A percentile compares a stretch with the other conserved stretches of the same genome.
These are phyloP conservation scores for Burhinus oedicnemus DNA, from an alignment of 2,113 vertebrate genomes.

Conservation along the genomic window DNA sequence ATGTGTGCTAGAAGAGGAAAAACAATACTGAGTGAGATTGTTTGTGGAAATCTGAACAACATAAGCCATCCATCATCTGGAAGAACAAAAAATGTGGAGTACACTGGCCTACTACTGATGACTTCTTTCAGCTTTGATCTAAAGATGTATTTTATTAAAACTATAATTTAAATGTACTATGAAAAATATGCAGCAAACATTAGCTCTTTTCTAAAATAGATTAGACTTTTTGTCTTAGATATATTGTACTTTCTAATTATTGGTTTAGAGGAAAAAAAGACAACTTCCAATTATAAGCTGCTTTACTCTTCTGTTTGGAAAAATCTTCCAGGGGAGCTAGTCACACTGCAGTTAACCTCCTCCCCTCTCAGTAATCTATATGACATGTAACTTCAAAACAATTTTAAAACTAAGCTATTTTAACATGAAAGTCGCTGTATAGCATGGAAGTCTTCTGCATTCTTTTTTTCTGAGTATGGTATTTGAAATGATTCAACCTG, in stretches of 20 bases:
- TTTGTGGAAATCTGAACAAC: constrained; percentile 67
- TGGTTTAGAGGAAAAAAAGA: constrained; percentile 56
- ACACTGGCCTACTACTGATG: constrained; percentile 86
- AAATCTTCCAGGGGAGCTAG: constrained; percentile 49
- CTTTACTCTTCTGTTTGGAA: constrained; percentile 56
- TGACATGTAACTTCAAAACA: constrained; percentile 27
- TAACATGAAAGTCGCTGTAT: constrained; percentile 54
- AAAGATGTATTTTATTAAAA: constrained; percentile 88
- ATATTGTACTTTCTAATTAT: constrained; percentile 73
- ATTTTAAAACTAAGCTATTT: constrained; percentile 51
- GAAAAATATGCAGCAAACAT: constrained; percentile 80
- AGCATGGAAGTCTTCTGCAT: constrained; percentile 53
- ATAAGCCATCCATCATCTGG: constrained; percentile 69
- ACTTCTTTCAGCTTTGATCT: constrained; percentile 82
- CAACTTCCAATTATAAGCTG: constrained; percentile 65
- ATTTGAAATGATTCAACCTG: constrained; percentile 50
- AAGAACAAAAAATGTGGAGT: constrained; percentile 65
- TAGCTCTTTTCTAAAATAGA: constrained; percentile 79
- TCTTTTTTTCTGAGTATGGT: constrained; percentile 48
- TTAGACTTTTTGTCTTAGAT: constrained; percentile 78
- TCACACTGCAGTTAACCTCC: constrained; percentile 23
- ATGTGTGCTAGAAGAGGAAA: constrained; percentile 71
- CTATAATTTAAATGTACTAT: constrained; percentile 85
- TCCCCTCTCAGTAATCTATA: constrained; percentile 36
- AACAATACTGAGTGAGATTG: constrained; percentile 64